Evolutionary conservation across 1,140 invertebrate species (phyloP), one percentile per base, ranked within the genome.

Genomic region (Alviniconcha marisindica): DNA sequence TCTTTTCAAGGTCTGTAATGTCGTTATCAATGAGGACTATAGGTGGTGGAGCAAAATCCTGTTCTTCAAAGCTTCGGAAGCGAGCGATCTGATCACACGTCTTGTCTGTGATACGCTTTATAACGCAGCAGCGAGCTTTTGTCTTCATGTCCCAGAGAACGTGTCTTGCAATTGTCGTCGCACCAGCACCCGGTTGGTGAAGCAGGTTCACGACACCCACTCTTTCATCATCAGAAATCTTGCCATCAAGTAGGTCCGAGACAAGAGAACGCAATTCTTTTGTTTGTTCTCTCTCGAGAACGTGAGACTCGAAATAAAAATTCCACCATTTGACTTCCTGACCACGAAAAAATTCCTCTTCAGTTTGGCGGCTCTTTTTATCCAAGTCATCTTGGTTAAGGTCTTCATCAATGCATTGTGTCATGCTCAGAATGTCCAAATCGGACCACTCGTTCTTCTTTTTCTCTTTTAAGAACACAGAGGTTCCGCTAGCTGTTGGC

Each of bases 171-270:
- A 84, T 82, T 4, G 88, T 89, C 38, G 84, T 88, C 24, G 85
- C 88, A 51, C 88, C 88, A 18, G 88, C 84, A n/a, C 86, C 87
- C 36, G 85, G 85, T 31, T 89, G 85, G 48, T 89, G 88, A 36
- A 85, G 81, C 28, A 89, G 51, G 12, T 38, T 38, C 21, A 88
- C 77, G n/a, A 77, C 71, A 18, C 66, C 78, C 21, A 88, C 84
- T 77, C 76, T 82, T 24, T 83, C 79, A n/a, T 83, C 87, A 12
- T 84, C 84, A 18, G 80, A 82, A 36, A 82, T 81, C 18, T 69
- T 40, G 7, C 79, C 85, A 48, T 82, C 80, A 31, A 89, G 77
- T n/a, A n/a, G n/a, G n/a, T n/a, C n/a, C n/a, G n/a, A n/a, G n/a
- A n/a, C n/a, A n/a, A n/a, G n/a, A n/a, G n/a, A n/a, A n/a, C n/a